phyloP scores from a whole-genome alignment of 2,797 vertebrate genomes.

The Gallinago nigripennis region DNA sequence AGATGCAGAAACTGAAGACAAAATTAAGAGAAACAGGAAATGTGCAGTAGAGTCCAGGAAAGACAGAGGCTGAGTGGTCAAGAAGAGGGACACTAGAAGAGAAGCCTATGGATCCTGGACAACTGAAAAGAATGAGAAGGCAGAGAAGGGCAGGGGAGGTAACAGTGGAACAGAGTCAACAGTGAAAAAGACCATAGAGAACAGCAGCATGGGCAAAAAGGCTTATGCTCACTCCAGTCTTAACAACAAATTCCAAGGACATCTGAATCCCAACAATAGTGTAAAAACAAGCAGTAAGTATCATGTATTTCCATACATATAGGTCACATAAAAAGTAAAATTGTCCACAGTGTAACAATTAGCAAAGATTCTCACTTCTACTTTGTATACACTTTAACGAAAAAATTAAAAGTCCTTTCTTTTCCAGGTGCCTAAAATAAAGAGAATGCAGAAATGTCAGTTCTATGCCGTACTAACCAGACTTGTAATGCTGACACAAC shows the following conservation, averaged over 20 bases:
- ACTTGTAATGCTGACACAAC: neutral
- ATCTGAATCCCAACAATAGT: neutral
- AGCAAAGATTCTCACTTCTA: neutral
- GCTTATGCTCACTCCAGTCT: neutral
- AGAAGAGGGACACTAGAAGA: neutral
- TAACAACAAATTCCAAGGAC: neutral
- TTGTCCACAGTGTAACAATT: neutral
- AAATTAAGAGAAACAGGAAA: neutral
- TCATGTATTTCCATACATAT: neutral
- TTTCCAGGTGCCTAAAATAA: neutral
- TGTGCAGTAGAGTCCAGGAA: neutral
- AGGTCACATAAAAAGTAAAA: neutral
- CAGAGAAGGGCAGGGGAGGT: neutral
- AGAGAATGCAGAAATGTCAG: neutral
- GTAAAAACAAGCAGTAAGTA: neutral
- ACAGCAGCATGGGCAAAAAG: neutral
- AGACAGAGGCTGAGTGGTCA: neutral
- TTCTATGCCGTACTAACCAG: neutral
- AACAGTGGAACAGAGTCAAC: neutral
- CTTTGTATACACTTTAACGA: neutral
- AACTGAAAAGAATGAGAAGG: neutral
- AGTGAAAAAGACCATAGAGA: fast-evolving
- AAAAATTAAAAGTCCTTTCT: neutral
- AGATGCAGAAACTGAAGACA: neutral
- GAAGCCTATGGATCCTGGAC: neutral